Percentiles rank a stretch among this genome's conserved stretches.
phyloP scores from a whole-genome alignment of 1,140 invertebrate species.

The Medauroidea extradentata region DNA sequence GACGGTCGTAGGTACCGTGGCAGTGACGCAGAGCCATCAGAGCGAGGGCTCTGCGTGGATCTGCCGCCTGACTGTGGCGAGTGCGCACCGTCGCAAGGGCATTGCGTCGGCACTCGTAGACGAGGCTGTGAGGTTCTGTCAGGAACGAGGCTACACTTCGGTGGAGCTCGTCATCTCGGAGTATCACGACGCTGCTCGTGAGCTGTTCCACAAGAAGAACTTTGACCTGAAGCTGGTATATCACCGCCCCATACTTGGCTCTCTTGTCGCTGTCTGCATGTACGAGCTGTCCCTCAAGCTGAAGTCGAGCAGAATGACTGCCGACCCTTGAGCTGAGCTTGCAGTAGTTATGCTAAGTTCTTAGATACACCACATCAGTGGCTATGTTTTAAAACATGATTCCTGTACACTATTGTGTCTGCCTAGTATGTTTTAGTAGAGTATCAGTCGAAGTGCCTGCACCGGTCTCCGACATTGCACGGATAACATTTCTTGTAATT shows the following conservation, averaged over 20 bases:
- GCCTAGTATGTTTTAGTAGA: no score
- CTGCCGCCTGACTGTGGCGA: conserved; percentile 46
- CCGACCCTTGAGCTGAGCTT: no score
- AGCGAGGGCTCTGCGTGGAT: conserved; percentile 49
- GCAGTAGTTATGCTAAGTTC: no score
- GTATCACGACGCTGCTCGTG: conserved; percentile 46
- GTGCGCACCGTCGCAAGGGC: conserved; percentile 44
- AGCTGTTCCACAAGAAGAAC: conserved; percentile 48
- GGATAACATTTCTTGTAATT: no score
- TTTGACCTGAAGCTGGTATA: conserved; percentile 53
- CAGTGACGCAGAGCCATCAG: conserved; percentile 41
- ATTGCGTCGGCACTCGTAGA: conserved; percentile 45
- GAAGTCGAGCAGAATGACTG: background rate
- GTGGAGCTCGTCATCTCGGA: conserved; percentile 49
- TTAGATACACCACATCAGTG: no score
- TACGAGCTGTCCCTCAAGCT: conserved; percentile 37
- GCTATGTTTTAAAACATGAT: no score
- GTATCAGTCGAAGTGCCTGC: no score
- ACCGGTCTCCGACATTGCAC: no score
- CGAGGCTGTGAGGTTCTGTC: conserved; percentile 46
- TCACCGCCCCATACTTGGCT: conserved; percentile 45
- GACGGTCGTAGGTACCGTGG: conserved; percentile 47
- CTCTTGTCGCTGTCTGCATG: conserved; percentile 43
- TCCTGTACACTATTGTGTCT: no score
- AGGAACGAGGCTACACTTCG: conserved; percentile 44